Evolutionary conservation across 2,888 invertebrate species (phyloP).

Genomic region (Mythimna lalbum): DNA sequence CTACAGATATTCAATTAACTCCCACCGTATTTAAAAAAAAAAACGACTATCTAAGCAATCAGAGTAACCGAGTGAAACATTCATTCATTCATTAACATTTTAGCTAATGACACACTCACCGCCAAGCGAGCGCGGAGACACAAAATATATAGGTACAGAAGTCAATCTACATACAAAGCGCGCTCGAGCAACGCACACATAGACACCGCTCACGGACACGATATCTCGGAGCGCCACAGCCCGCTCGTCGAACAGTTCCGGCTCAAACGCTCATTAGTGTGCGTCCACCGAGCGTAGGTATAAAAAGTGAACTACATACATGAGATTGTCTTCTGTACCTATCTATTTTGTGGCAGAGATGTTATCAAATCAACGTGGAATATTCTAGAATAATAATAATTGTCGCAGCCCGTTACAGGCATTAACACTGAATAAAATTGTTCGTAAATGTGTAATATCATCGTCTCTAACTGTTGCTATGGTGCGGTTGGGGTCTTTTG

Average conservation of each 20-base stretch:
- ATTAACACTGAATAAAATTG: constrained; percentile 21
- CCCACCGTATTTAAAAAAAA: background rate
- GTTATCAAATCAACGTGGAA: constrained; percentile 41
- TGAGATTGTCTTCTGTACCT: too few relatives aligned
- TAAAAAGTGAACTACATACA: too few relatives aligned
- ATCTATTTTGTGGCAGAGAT: too few relatives aligned
- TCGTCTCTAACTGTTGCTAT: background rate
- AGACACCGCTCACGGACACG: too few relatives aligned
- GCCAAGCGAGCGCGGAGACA: constrained; percentile 15
- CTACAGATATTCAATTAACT: background rate
- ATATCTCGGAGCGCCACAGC: too few relatives aligned
- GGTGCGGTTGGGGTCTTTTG: background rate
- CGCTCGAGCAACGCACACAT: too few relatives aligned
- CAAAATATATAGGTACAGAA: too few relatives aligned
- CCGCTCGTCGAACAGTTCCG: too few relatives aligned
- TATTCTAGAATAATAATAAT: constrained; percentile 38
- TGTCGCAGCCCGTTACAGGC: constrained; percentile 13
- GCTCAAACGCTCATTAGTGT: too few relatives aligned
- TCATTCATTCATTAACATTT: constrained; percentile 25
- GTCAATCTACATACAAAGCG: too few relatives aligned
- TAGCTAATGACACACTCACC: constrained; percentile 20
- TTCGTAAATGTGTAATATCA: constrained; percentile 6
- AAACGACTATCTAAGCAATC: background rate
- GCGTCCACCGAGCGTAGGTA: too few relatives aligned
- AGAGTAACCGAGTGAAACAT: background rate